phyloP scores from a whole-genome alignment of 2,113 vertebrate species.

The Neodon shergylaensis region DNA sequence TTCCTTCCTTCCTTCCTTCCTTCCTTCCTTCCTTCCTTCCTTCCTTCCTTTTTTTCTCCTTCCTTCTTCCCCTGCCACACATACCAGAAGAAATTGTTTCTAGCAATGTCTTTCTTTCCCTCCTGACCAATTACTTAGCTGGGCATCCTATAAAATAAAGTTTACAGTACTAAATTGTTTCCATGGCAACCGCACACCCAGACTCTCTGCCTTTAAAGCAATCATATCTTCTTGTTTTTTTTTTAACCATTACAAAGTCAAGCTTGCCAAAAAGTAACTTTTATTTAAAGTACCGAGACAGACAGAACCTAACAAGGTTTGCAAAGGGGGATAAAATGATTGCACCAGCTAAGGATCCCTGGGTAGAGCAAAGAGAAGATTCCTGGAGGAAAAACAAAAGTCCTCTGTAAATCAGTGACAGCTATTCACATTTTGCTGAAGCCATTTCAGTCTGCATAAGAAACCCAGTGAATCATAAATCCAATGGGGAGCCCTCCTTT shows the following conservation, averaged over 20 bases:
- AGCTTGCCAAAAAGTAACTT: slow-evolving; percentile 54
- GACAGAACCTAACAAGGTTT: slow-evolving; percentile 27
- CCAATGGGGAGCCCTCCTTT: background rate
- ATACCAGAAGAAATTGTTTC: slow-evolving; percentile 53
- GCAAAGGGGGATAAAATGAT: background rate
- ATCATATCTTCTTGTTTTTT: background rate
- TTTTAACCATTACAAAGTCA: slow-evolving; percentile 9
- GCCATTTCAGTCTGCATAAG: slow-evolving; percentile 3
- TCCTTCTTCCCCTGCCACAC: background rate
- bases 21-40: too few relatives aligned
- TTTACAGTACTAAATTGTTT: slow-evolving; percentile 55
- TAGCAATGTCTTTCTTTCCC: slow-evolving; percentile 13
- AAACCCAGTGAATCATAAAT: slow-evolving; percentile 1
- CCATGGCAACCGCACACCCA: slow-evolving; percentile 59
- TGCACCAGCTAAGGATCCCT: background rate
- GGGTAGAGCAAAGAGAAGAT: background rate
- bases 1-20: background rate
- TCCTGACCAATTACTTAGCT: slow-evolving; percentile 60
- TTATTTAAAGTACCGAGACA: slow-evolving; percentile 35
- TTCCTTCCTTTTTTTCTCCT: background rate
- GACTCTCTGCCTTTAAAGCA: slow-evolving; percentile 19
- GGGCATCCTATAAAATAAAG: slow-evolving; percentile 53
- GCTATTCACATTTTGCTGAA: background rate
- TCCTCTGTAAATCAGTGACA: background rate
- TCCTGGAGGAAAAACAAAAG: background rate